Evolutionary conservation across 2,113 vertebrate species (phyloP).

Genomic region (Varanus salvator): DNA sequence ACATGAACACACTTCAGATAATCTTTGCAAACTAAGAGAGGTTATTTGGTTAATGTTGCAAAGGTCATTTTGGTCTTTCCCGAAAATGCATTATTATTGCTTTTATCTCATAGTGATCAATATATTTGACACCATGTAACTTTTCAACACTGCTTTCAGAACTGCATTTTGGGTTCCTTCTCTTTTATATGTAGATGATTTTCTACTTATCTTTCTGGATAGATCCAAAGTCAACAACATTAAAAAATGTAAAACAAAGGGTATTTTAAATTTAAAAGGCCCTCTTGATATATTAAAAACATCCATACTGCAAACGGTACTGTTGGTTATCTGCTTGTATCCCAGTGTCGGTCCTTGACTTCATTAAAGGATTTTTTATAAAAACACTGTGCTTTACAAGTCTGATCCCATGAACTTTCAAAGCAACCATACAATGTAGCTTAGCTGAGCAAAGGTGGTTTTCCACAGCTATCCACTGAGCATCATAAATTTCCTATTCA

Average conservation of each 20-base stretch:
- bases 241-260: background rate
- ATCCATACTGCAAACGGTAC: too few relatives aligned
- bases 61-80: background rate
- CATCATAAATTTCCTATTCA: background rate
- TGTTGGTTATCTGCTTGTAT: background rate
- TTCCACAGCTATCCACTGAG: background rate
- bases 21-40: slow-evolving; percentile 8
- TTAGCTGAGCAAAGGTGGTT: background rate
- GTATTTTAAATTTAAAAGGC: background rate
- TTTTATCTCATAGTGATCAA: background rate
- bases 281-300: background rate
- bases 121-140: background rate
- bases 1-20: background rate
- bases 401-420: background rate
- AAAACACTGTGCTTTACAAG: background rate
- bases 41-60: background rate
- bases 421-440: background rate
- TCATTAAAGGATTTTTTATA: background rate
- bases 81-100: background rate
- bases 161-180: slow-evolving; percentile 1
- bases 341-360: too few relatives aligned
- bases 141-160: background rate
- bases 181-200: background rate
- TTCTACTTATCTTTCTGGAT: fast-evolving
- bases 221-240: background rate